Evolutionary conservation across 1,140 invertebrate genomes (phyloP), one percentile per base, ranked within the genome.

Genomic region (Drosophila lowei): DNA sequence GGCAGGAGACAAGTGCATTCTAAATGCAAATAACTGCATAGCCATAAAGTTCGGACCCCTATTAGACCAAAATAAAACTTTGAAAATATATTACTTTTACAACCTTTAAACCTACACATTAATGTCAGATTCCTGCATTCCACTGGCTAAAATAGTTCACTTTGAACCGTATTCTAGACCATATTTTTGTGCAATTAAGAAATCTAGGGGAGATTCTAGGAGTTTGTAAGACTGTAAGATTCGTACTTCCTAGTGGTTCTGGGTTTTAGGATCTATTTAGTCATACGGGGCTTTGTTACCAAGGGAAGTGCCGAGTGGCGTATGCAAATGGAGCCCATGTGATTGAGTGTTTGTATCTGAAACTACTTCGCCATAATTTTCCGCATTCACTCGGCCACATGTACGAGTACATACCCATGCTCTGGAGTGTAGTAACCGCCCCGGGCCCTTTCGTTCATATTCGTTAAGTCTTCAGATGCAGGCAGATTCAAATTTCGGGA

Each of bases 401-500:
- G 54, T 49, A 72, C 44, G 64, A 64, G 55, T 76, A 62, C 56
- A 66, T 70, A 47, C 44, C 65, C 64, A 43, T 67, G 54, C 62
- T 48, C 62, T 38, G 34, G 58, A 60, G 74, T 72, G 76, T 60
- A 72, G 80, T 78, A 79, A 83, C 34, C 46, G 66, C 86, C 88
- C 44, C 53, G 25, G 72, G 86, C 72, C 53, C 56, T 68, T 90
- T 83, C 53, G 81, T 79, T 81, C 81, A 90, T 90, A 86, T 90
- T 90, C 81, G 81, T 90, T 86, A 79, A 83, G 79, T 72, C 81
- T 77, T 90, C 70, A 90, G 86, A 86, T 90, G 86, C 78, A 83
- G 81, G 85, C 86, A 88, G 86, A 90, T 86, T 86, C 76, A 86
- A 90, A 90, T 90, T 83, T 90, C 66, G 83, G 88, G 81, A 77